Conservation (phyloP, 1,140 invertebrate species). For the Protaetia brevitarsis region DNA sequence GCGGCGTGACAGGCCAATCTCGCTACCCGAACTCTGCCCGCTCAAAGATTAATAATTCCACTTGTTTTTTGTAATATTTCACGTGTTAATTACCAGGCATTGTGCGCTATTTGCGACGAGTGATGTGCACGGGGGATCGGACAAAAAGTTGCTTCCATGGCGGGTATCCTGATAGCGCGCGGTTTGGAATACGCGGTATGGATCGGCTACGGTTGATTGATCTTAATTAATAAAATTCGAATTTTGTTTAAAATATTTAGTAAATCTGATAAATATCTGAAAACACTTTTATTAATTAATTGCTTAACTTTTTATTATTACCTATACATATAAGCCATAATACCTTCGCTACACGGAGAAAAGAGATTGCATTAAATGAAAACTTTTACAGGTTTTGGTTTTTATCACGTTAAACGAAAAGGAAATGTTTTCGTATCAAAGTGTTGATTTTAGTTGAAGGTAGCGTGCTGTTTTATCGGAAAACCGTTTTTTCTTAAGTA, state of each 20-base stretch:
- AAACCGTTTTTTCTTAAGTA: too few relatives aligned
- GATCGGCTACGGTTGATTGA: neutral
- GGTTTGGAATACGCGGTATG: neutral
- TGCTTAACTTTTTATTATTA: too few relatives aligned
- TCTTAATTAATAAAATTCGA: constrained; percentile 3
- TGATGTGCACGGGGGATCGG: constrained; percentile 16
- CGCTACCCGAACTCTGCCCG: constrained; percentile 33
- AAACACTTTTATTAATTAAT: too few relatives aligned
- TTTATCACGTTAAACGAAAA: too few relatives aligned
- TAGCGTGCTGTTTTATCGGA: too few relatives aligned
- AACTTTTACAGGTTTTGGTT: too few relatives aligned
- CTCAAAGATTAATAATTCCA: constrained; percentile 38
- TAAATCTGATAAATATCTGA: too few relatives aligned
- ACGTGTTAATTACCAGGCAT: constrained; percentile 35
- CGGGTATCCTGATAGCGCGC: neutral
- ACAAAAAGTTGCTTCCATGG: neutral
- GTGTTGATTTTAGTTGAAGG: too few relatives aligned
- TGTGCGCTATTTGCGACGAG: constrained; percentile 30
- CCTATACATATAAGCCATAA: too few relatives aligned
- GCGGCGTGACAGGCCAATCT: constrained; percentile 36
- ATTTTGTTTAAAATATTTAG: neutral
- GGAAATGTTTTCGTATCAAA: too few relatives aligned
- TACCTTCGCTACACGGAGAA: too few relatives aligned
- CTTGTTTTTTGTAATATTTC: constrained; percentile 40
- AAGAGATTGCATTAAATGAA: too few relatives aligned